Percentiles rank a stretch among this genome's conserved stretches.
phyloP scores from a whole-genome alignment of 1,140 invertebrate species.

The Drosophila ambigua region DNA sequence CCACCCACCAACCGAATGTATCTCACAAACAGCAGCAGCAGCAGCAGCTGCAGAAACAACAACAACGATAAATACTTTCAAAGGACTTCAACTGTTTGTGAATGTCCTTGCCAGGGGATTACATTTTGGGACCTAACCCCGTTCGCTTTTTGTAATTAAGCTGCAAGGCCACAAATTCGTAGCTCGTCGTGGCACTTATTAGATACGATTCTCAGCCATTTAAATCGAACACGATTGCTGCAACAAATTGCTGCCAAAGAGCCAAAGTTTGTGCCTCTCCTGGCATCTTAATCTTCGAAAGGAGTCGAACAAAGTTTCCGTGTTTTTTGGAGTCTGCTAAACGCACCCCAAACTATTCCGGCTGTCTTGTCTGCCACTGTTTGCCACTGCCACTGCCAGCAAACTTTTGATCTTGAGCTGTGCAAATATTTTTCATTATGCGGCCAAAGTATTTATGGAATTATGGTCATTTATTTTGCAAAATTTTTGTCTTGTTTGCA shows the following conservation, averaged over 20 bases:
- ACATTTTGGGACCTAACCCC: constrained; percentile 31
- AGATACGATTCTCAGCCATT: constrained; percentile 22
- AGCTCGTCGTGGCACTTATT: constrained; percentile 11
- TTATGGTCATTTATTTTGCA: constrained; percentile 66
- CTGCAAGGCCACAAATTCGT: constrained; percentile 27
- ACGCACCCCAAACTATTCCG: constrained; percentile 60
- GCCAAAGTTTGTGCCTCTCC: constrained; percentile 40
- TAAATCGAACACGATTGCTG: constrained; percentile 54
- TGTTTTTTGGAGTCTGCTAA: constrained; percentile 25
- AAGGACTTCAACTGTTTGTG: constrained; percentile 43
- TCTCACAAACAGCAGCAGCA: constrained; percentile 29
- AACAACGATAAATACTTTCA: constrained; percentile 35
- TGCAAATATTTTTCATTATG: constrained; percentile 70
- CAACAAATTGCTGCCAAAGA: constrained; percentile 45
- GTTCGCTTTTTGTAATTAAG: constrained; percentile 68
- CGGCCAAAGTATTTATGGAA: constrained; percentile 73
- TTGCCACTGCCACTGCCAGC: constrained; percentile 15
- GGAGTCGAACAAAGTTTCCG: constrained; percentile 50
- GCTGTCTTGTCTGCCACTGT: constrained; percentile 31
- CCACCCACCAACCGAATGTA: constrained; percentile 26
- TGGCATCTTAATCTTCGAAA: constrained; percentile 66
- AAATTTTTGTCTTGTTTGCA: constrained; percentile 50
- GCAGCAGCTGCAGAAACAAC: background rate
- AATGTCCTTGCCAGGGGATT: constrained; percentile 57
- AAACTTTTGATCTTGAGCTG: constrained; percentile 74